Base-by-base conservation (phyloP, 2,113 vertebrate genomes). In the Sorex araneus region DNA sequence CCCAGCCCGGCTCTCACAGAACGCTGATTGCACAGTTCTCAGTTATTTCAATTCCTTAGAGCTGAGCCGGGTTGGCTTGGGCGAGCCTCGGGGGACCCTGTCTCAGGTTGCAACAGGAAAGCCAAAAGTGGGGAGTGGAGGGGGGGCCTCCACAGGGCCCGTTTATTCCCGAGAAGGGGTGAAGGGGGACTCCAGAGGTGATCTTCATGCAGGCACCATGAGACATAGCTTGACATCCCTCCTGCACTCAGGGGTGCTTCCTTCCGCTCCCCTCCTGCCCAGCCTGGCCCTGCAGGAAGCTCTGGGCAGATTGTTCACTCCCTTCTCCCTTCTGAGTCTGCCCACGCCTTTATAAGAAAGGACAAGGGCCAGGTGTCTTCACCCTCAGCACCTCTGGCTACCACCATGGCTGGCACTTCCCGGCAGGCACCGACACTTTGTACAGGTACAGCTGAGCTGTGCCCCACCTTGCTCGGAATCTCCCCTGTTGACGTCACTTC, bases 181-280 rank as follows among this genome's bases (percentile, higher is more conserved):
- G 30, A 25, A 1, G 8, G 36, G n/a, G 30, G 34, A 21, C 18
- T 6, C 43, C 21, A 8, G 19, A 9, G 74, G 27, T 15, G 28
- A 18, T n/a, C 82, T 34, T 67, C 9, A 5, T 4, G 40, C 25
- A 12, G n/a, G 23, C 18, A 16, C 4, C 8, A 28, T 8, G 50
- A 50, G 27, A 9, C 36, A n/a, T 1, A 1, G 23, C 27, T 7
- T 1, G 32, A 13, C 54, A 3, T 60, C 11, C 21, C 8, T 3
- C 19, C 11, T 57, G n/a, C 32, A 0, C 2, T 1, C 2, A 3
- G 45, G 21, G 3, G 19, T 18, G 27, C 2, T 23, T 45, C 21
- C 21, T 4, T 1, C 5, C 3, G 21, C 36, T 28, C 69, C 32
- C 19, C 69, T 16, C 6, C 57, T n/a, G n/a, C 54, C 18, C 11